phyloP scores from a whole-genome alignment of 1,140 invertebrate species.

The Caenorhabditis brenneri region DNA sequence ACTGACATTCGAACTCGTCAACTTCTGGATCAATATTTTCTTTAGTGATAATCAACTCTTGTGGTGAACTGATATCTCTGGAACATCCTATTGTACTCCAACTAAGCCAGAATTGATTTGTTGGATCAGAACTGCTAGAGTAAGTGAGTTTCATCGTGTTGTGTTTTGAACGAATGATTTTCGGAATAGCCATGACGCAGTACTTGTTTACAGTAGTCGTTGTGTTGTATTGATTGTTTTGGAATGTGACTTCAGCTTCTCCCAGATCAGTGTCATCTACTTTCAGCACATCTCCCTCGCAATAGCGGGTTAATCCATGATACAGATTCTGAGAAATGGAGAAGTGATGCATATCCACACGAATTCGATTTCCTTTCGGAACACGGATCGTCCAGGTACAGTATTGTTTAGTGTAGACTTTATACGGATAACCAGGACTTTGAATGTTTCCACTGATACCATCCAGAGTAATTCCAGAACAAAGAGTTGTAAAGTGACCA shows the following conservation, averaged over 20 bases:
- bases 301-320: not conserved
- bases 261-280: slow-evolving; percentile 26
- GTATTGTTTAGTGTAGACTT: slow-evolving; percentile 41
- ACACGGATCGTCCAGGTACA: slow-evolving; percentile 63
- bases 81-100: slow-evolving; percentile 63
- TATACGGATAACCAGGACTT: slow-evolving; percentile 63
- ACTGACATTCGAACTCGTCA: slow-evolving; percentile 58
- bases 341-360: slow-evolving; percentile 62
- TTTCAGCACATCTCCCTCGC: slow-evolving; percentile 55
- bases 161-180: slow-evolving; percentile 48
- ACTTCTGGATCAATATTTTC: slow-evolving; percentile 57
- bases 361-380: slow-evolving; percentile 60
- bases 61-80: not conserved
- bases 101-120: slow-evolving; percentile 68
- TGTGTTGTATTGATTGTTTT: slow-evolving; percentile 32
- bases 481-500: slow-evolving; percentile 65
- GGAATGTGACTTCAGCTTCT: slow-evolving; percentile 14
- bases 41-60: slow-evolving; percentile 48
- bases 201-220: slow-evolving; percentile 42
- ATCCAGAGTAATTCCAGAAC: slow-evolving; percentile 57
- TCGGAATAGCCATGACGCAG: slow-evolving; percentile 52
- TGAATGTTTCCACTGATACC: slow-evolving; percentile 59
- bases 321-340: slow-evolving; percentile 42
- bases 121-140: slow-evolving; percentile 51
- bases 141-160: slow-evolving; percentile 59